Base-by-base conservation (phyloP, 1,140 invertebrate genomes). In the Drosophila santomea region DNA sequence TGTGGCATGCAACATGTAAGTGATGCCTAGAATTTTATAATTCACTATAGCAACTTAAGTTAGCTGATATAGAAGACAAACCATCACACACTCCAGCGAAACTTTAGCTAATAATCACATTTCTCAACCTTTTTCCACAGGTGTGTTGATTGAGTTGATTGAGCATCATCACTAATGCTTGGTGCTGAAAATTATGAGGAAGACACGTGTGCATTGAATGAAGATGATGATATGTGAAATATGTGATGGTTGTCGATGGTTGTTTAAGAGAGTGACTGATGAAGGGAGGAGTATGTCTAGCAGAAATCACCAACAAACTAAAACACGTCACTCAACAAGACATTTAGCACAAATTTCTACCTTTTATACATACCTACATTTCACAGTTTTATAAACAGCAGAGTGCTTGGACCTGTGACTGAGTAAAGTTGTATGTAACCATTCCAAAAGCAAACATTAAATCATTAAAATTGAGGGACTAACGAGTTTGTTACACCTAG, bases 1-100 rank as follows among this genome's bases (percentile, higher is more conserved):
- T 84, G 75, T 83, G 84, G 43, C 79, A 73, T 79, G 57, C 64
- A 45, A 88, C 71, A 89, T 66, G 83, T 88, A 88, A 88, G 83
- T 88, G 72, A 75, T 75, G 60, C 41, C 60, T 66, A 62, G 62
- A 80, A 72, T 41, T 67, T 48, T 48, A 38, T 47, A 20, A 79
- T 25, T 60, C 17, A 50, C 28, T 28, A 12, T 66, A 55, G 20
- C 17, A 25, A 51, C 32, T 39, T 60, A 57, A 71, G 28, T 43
- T 71, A 79, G 57, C 48, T 58, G 61, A 45, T 39, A 32, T 17
- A 59, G 47, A 12, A 41, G 25, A 55, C 44, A 55, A 51, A 41
- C 17, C 32, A 11, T 8, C n/a, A 41, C 14, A 39, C 35, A 32
- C 8, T 32, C 32, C 7, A 32, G 32, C n/a, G n/a, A 35, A 2